These are phyloP conservation scores for Callaeas wilsoni DNA, from an alignment of 2,113 vertebrate species.

Conservation along the genomic window DNA sequence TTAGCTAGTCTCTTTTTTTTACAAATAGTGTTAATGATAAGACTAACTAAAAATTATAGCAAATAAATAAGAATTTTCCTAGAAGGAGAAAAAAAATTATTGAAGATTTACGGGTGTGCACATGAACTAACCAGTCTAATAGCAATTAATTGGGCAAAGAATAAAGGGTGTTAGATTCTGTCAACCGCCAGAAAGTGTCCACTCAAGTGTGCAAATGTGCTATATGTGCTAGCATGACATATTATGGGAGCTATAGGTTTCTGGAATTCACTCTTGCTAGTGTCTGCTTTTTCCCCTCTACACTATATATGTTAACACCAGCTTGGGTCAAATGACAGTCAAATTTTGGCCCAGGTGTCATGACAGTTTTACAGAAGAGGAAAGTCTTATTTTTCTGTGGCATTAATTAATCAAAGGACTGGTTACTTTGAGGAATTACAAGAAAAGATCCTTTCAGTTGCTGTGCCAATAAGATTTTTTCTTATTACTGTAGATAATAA, in stretches of 20 bases:
- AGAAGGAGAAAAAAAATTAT: neutral
- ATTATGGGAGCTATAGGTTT: neutral
- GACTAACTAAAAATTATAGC: neutral
- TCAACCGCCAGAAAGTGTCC: slow-evolving; percentile 34
- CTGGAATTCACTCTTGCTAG: neutral
- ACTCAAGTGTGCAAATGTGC: slow-evolving; percentile 39
- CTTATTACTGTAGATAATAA: neutral
- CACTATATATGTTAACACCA: neutral
- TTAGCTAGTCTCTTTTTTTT: neutral
- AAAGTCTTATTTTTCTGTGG: neutral
- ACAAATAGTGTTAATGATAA: neutral
- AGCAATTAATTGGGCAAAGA: slow-evolving; percentile 21
- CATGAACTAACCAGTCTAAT: neutral
- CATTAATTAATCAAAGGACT: neutral
- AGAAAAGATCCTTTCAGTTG: neutral
- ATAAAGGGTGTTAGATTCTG: slow-evolving; percentile 26
- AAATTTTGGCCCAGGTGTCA: neutral
- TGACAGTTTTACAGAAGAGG: neutral
- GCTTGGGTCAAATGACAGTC: neutral
- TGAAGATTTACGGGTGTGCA: neutral
- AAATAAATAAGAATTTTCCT: neutral
- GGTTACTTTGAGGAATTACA: neutral
- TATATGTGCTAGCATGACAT: neutral
- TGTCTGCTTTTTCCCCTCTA: neutral
- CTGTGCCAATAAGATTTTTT: neutral